A percentile compares a stretch with the other conserved stretches of the same genome.
Conservation (phyloP, 2,888 invertebrate genomes). For the Noctua fimbriata region DNA sequence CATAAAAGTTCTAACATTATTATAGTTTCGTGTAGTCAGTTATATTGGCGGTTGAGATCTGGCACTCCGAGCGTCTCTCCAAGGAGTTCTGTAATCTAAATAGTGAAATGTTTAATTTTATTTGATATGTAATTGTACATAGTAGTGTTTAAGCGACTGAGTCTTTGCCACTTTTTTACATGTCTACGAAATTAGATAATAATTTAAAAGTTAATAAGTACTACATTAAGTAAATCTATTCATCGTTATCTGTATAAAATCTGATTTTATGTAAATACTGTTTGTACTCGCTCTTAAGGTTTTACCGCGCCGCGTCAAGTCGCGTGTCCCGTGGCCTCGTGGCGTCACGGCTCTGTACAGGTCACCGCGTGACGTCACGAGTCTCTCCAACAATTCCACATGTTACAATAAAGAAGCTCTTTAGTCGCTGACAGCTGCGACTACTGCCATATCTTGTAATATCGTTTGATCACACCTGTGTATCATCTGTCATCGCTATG, state of each 20-base stretch:
- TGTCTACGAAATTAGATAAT: constrained; percentile 83
- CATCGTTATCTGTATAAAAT: constrained; percentile 79
- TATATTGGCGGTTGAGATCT: constrained; percentile 34
- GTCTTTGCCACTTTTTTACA: constrained; percentile 90
- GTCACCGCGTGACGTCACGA: constrained; percentile 24
- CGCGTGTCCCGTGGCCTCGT: constrained; percentile 16
- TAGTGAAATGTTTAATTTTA: constrained; percentile 57
- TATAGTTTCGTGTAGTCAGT: constrained; percentile 27
- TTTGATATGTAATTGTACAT: constrained; percentile 79
- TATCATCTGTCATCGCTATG: constrained; percentile 11
- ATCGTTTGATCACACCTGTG: constrained; percentile 10
- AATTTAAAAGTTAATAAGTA: constrained; percentile 71
- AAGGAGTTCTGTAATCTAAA: constrained; percentile 35
- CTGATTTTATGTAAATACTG: constrained; percentile 83
- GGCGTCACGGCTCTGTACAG: constrained; percentile 49
- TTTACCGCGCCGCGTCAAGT: constrained; percentile 60
- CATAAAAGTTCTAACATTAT: constrained; percentile 20
- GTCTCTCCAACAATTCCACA: constrained; percentile 38
- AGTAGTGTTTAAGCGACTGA: constrained; percentile 87
- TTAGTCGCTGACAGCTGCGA: constrained; percentile 14
- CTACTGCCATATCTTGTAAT: background rate
- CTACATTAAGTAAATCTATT: constrained; percentile 74
- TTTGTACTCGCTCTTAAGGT: constrained; percentile 82
- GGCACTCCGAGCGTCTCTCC: constrained; percentile 34
- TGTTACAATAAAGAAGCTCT: constrained; percentile 26